Percentiles rank a stretch among this genome's conserved stretches.
phyloP scores from a whole-genome alignment of 2,888 invertebrate genomes.

The Melolontha melolontha region DNA sequence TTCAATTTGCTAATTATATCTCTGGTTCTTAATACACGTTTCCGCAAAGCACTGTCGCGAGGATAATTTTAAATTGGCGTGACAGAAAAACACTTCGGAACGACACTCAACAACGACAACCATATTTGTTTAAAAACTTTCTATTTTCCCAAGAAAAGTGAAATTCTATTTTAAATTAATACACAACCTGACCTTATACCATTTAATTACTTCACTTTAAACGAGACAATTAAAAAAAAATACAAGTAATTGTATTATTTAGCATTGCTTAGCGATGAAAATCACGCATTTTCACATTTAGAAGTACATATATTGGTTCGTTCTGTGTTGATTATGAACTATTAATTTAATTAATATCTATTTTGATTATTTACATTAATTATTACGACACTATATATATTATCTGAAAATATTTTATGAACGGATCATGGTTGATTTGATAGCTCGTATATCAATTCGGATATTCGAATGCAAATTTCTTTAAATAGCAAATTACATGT shows the following conservation, averaged over 20 bases:
- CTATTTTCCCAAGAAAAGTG: constrained; percentile 56
- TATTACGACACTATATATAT: too few relatives aligned
- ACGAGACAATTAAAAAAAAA: too few relatives aligned
- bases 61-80: constrained; percentile 13
- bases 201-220: neutral
- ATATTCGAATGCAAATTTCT: constrained; percentile 6
- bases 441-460: neutral
- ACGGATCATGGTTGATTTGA: constrained; percentile 8
- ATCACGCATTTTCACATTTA: too few relatives aligned
- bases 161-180: constrained; percentile 49
- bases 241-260: too few relatives aligned
- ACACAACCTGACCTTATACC: constrained; percentile 46
- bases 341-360: too few relatives aligned
- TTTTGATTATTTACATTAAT: too few relatives aligned
- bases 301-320: too few relatives aligned
- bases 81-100: constrained; percentile 9
- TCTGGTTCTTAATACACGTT: neutral
- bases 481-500: constrained; percentile 1
- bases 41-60: constrained; percentile 16
- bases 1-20: constrained; percentile 18
- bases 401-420: neutral
- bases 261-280: too few relatives aligned
- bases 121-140: constrained; percentile 48
- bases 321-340: too few relatives aligned
- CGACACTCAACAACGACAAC: constrained; percentile 22